Evolutionary conservation across 2,113 vertebrate genomes (phyloP).

Genomic region (Sminthopsis crassicaudata): DNA sequence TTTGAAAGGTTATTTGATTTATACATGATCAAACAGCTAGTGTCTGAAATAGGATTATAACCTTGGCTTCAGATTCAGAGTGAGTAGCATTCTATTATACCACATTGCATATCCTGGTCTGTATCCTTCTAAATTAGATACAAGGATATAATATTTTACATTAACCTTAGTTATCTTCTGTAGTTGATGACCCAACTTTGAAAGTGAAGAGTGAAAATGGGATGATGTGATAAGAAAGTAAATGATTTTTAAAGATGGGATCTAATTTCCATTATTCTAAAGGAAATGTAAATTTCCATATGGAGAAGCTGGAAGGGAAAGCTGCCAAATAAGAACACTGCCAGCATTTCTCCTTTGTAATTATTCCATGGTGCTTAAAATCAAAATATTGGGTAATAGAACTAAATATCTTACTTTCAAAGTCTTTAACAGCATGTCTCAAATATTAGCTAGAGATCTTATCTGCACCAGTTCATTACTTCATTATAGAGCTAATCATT

Average conservation of each 20-base stretch:
- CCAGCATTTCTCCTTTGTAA: background rate
- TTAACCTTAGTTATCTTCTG: conserved; percentile 36
- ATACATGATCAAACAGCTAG: background rate
- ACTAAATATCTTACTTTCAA: background rate
- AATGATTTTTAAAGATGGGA: background rate
- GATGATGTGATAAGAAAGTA: background rate
- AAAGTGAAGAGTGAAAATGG: background rate
- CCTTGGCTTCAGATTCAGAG: background rate
- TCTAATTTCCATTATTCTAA: conserved; percentile 34
- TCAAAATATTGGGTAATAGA: background rate
- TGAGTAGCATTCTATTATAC: background rate
- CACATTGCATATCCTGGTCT: background rate
- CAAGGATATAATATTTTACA: conserved; percentile 24
- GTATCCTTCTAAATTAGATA: conserved; percentile 22
- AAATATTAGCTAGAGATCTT: background rate
- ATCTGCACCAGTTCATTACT: background rate
- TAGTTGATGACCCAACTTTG: background rate
- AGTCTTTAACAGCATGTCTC: background rate
- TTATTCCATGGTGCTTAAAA: no score
- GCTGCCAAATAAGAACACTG: background rate
- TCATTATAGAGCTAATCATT: background rate
- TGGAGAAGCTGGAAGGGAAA: background rate
- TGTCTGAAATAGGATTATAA: background rate
- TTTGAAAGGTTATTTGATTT: background rate
- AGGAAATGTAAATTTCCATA: background rate